These are phyloP conservation scores for Ceratosolen solmsi DNA, from an alignment of 1,140 invertebrate species.

Conservation along the genomic window DNA sequence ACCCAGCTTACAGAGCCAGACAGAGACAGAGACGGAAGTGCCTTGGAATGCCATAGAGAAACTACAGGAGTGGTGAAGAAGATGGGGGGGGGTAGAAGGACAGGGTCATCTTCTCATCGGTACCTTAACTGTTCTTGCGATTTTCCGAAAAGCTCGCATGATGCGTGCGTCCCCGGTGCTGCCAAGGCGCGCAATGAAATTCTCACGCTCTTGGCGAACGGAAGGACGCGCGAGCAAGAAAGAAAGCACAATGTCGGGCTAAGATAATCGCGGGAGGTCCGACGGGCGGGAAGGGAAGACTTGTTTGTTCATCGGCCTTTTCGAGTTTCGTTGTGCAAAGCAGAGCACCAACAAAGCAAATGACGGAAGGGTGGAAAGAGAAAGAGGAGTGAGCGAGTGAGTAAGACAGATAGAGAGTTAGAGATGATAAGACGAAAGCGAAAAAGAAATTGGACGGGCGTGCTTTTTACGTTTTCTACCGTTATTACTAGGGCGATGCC, in stretches of 20 bases:
- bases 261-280: neutral
- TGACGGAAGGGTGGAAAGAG: neutral
- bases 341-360: neutral
- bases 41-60: neutral
- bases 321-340: neutral
- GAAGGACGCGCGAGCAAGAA: constrained; percentile 30
- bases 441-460: neutral
- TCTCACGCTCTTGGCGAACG: constrained; percentile 37
- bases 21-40: constrained; percentile 21
- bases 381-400: constrained; percentile 9
- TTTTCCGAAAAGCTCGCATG: constrained; percentile 1
- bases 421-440: neutral
- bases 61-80: neutral
- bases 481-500: constrained; percentile 32
- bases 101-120: neutral
- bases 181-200: neutral
- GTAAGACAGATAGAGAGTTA: neutral
- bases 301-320: neutral
- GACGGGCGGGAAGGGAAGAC: neutral
- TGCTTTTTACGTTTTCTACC: constrained; percentile 23
- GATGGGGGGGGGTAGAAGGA: neutral
- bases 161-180: neutral
- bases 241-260: neutral
- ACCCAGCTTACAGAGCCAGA: neutral
- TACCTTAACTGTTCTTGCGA: neutral